Evolutionary conservation across 2,113 vertebrate species (phyloP), one percentile per base, ranked within the genome.

Genomic region (Austrofundulus limnaeus): DNA sequence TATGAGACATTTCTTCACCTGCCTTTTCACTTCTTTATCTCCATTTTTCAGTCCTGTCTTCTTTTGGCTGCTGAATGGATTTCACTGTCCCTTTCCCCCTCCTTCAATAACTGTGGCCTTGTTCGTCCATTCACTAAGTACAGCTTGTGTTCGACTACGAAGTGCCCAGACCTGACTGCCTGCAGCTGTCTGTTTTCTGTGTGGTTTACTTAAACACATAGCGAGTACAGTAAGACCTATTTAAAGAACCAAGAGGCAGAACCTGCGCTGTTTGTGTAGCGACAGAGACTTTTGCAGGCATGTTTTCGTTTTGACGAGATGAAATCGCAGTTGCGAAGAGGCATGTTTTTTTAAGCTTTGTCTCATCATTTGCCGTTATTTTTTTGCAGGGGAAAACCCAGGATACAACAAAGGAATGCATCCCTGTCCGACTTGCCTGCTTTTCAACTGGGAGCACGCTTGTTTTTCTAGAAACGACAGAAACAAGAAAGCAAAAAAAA

Each of bases 381-480:
- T 43, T 28, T 65, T 49, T 9, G 15, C 66, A 19, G 66, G 76
- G 81, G 79, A 58, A 85, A 84, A 82, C 70, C 80, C 75, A 50
- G 70, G 65, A 76, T 42, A 49, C 54, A 83, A 61, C 53, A 38
- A 54, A 69, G 57, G 65, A 74, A 61, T 77, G 69, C 11, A 12
- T 70, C 43, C 31, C n/a, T 80, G 52, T 74, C 61, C 80, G 57
- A 9, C 46, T 17, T 58, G 28, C 31, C 42, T 31, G 3, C n/a
- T n/a, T n/a, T 77, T 47, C 37, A 52, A 49, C 13, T 25, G 47
- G 24, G 59, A 56, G 70, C 4, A 48, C 28, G 55, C 31, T 16
- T 60, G 60, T 74, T 82, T 62, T 70, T 72, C 62, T 24, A 13
- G 59, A 75, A 34, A 20, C 31, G 48, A 75, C 37, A 23, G 59